phyloP scores from a whole-genome alignment of 2,888 invertebrate genomes.

The Apamea epomidion region DNA sequence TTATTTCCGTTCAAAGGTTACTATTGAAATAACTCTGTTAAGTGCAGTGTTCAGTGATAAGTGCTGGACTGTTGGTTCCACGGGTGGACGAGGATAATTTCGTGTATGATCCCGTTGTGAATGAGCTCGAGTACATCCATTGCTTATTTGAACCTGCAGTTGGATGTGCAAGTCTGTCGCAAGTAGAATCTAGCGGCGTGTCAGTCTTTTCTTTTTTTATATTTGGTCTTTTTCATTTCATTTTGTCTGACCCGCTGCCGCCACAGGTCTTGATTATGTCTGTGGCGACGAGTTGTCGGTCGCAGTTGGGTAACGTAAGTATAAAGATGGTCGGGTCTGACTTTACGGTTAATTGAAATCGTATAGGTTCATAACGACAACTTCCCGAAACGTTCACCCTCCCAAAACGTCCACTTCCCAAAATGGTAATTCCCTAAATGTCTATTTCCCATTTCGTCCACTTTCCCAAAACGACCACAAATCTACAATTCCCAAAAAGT shows the following conservation, averaged over 20 bases:
- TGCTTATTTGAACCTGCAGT: background rate
- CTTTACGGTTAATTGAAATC: too few species aligned
- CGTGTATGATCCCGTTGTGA: background rate
- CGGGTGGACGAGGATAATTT: background rate
- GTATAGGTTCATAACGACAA: too few species aligned
- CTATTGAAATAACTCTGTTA: background rate
- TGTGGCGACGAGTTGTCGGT: background rate
- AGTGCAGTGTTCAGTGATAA: too few species aligned
- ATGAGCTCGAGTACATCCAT: background rate
- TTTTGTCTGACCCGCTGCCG: background rate
- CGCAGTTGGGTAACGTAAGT: background rate
- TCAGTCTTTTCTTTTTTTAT: too few species aligned
- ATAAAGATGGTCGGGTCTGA: background rate
- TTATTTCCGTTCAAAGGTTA: background rate
- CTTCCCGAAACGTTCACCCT: too few species aligned
- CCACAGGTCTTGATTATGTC: background rate
- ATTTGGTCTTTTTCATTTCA: background rate
- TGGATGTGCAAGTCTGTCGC: background rate
- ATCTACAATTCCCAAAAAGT: too few species aligned
- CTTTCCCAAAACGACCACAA: too few species aligned
- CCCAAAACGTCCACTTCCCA: too few species aligned
- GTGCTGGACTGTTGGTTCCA: background rate
- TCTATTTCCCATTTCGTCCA: too few species aligned
- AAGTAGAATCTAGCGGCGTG: background rate
- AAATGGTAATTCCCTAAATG: too few species aligned